Percentiles rank a stretch among this genome's conserved stretches.
Conservation (phyloP, 2,797 vertebrate species). For the Pelobates cultripes region DNA sequence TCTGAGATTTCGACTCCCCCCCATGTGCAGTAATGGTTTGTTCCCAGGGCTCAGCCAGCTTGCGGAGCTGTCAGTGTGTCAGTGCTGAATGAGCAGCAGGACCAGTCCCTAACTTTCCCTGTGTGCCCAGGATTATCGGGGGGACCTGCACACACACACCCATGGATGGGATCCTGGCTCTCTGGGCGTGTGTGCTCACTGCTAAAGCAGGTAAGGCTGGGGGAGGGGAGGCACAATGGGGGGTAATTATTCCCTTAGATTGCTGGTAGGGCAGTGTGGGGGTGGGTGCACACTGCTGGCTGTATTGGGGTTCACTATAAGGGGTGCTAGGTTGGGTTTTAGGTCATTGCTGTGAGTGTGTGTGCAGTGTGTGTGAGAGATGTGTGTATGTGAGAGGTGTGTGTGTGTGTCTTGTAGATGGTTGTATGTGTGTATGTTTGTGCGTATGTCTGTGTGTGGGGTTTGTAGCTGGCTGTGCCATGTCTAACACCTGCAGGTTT, state of each 20-base stretch:
- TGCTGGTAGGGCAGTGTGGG: too few species aligned
- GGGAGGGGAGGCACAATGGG: too few species aligned
- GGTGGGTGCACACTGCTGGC: too few species aligned
- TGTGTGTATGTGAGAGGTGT: not conserved
- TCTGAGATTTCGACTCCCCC: conserved; percentile 58
- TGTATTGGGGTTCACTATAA: too few species aligned
- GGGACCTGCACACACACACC: conserved; percentile 30
- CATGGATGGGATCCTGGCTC: conserved; percentile 66
- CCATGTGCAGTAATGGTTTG: conserved; percentile 56
- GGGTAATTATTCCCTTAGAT: too few species aligned
- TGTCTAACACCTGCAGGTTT: too few species aligned
- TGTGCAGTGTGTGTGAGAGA: not conserved
- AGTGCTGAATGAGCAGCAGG: not conserved
- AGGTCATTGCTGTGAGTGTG: not conserved
- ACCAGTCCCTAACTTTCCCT: conserved; percentile 44
- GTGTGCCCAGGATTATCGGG: conserved; percentile 34
- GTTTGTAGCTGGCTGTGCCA: too few species aligned
- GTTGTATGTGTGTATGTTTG: not conserved
- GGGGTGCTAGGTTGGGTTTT: not conserved
- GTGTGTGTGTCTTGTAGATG: not conserved
- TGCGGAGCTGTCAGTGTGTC: not conserved
- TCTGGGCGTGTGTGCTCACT: conserved; percentile 68
- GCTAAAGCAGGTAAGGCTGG: conserved; percentile 67
- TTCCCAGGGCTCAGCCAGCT: conserved; percentile 47
- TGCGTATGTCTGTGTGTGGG: too few species aligned